A percentile compares a stretch with the other conserved stretches of the same genome.
phyloP scores from a whole-genome alignment of 2,797 vertebrate genomes.

The Amniataba percoides region DNA sequence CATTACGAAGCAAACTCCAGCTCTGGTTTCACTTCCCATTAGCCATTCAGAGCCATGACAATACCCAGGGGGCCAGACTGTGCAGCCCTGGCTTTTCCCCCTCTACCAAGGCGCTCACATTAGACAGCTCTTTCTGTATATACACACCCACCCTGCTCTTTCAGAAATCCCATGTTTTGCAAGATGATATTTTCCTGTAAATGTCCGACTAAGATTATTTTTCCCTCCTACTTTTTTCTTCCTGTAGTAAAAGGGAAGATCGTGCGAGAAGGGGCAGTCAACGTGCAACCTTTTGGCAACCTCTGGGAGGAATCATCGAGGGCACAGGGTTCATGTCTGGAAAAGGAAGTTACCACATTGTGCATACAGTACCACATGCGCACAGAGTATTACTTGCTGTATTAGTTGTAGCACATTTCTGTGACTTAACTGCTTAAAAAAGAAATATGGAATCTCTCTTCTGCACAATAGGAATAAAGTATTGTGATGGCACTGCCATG shows the following conservation, averaged over 20 bases:
- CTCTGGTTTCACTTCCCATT: slow-evolving; percentile 80
- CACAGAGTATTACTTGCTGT: background rate
- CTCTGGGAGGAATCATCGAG: background rate
- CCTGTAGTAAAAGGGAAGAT: background rate
- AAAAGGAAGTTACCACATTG: background rate
- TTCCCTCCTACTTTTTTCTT: background rate
- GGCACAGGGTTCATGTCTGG: background rate
- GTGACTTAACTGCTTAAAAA: background rate
- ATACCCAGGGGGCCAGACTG: slow-evolving; percentile 63
- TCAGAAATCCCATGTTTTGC: slow-evolving; percentile 16
- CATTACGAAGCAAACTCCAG: slow-evolving; percentile 65
- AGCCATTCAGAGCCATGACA: slow-evolving; percentile 79
- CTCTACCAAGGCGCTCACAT: slow-evolving; percentile 47
- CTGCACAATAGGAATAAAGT: background rate
- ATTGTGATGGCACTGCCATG: background rate
- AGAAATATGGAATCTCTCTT: background rate
- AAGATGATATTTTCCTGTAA: background rate
- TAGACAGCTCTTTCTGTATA: slow-evolving; percentile 42
- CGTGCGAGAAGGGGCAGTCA: background rate
- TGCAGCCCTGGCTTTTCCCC: slow-evolving; percentile 50
- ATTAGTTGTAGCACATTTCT: background rate
- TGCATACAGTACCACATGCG: background rate
- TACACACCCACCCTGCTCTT: background rate
- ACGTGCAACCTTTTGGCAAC: slow-evolving; percentile 1
- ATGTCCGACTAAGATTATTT: background rate